Conservation (phyloP, 2,113 vertebrate genomes). For the Climacteris rufus region DNA sequence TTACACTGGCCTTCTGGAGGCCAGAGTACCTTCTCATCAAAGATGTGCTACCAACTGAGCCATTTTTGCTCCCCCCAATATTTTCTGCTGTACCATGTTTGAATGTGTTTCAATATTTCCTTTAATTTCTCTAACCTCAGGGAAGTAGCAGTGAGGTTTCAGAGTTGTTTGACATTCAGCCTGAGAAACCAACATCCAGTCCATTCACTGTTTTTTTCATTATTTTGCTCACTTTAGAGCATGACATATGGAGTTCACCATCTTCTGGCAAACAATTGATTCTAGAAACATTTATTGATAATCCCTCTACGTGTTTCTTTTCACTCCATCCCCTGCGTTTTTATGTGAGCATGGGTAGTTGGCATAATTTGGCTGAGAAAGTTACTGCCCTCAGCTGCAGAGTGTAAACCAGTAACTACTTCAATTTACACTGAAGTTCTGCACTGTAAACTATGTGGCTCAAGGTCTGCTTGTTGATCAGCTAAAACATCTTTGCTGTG, state of each 20-base stretch:
- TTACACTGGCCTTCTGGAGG: neutral
- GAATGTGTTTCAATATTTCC: neutral
- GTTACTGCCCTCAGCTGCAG: neutral
- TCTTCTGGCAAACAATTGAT: neutral
- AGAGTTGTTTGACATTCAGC: neutral
- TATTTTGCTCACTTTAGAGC: neutral
- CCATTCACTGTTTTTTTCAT: neutral
- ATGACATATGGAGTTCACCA: fast-evolving
- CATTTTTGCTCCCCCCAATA: fast-evolving
- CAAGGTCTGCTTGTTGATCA: neutral
- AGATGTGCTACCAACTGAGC: neutral
- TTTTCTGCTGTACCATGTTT: neutral
- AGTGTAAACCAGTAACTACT: neutral
- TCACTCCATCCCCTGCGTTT: neutral
- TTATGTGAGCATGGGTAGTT: neutral
- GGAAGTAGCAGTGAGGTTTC: neutral
- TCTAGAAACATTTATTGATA: neutral
- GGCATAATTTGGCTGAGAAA: neutral
- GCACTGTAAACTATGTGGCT: neutral
- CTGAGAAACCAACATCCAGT: neutral
- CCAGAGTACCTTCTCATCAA: neutral
- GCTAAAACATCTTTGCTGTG: neutral
- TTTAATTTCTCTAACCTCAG: neutral
- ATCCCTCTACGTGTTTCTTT: neutral
- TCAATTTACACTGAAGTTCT: neutral